Conservation (phyloP, 2,113 vertebrate species). For the Xiphophorus maculatus region DNA sequence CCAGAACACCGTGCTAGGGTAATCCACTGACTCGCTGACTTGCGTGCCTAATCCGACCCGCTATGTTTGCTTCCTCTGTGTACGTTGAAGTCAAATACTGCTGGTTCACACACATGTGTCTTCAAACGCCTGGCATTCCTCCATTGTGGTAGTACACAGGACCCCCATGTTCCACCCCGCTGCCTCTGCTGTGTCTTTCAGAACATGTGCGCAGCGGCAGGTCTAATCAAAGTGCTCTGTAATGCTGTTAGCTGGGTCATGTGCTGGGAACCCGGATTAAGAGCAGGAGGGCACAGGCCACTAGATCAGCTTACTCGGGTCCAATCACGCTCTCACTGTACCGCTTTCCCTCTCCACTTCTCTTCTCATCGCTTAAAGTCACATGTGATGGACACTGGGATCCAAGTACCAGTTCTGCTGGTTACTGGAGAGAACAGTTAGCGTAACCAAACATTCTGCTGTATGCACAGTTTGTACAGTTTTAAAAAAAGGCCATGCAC, state of each 20-base stretch:
- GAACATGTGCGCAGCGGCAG: slow-evolving; percentile 58
- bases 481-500: neutral
- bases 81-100: slow-evolving; percentile 2
- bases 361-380: slow-evolving; percentile 8
- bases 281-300: slow-evolving; percentile 69
- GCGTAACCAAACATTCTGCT: neutral
- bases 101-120: slow-evolving; percentile 13
- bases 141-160: slow-evolving; percentile 30
- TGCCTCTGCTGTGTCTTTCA: neutral
- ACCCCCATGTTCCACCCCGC: slow-evolving; percentile 12
- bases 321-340: slow-evolving; percentile 20
- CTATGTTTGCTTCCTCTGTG: slow-evolving; percentile 11
- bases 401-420: neutral
- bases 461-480: neutral
- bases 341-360: neutral
- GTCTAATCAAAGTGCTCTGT: slow-evolving; percentile 73
- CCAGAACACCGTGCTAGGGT: slow-evolving; percentile 37
- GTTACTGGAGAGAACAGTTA: neutral
- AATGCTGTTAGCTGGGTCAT: slow-evolving; percentile 79
- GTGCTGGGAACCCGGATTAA: slow-evolving; percentile 77
- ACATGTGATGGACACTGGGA: neutral
- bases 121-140: slow-evolving; percentile 34
- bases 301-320: slow-evolving; percentile 62
- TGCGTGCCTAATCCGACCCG: slow-evolving; percentile 47
- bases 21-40: slow-evolving; percentile 70